phyloP scores from a whole-genome alignment of 2,113 vertebrate genomes.

The Burhinus oedicnemus region DNA sequence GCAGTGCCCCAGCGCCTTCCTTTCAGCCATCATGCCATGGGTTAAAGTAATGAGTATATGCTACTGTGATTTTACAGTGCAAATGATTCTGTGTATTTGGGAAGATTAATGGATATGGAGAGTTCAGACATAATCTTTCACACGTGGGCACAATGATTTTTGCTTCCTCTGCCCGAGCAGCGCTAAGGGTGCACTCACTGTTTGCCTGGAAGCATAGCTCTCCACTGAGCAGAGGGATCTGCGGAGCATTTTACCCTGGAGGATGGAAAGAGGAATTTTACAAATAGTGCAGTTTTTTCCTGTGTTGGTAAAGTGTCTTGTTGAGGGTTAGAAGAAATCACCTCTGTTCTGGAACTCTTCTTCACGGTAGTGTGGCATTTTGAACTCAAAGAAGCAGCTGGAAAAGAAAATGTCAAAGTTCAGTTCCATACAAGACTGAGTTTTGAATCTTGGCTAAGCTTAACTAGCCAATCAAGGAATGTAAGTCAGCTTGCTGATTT shows the following conservation, averaged over 20 bases:
- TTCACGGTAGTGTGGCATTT: accelerated
- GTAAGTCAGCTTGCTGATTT: not conserved
- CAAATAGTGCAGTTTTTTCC: not conserved
- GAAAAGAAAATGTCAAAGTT: constrained; percentile 31
- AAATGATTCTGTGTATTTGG: not conserved
- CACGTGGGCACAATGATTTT: not conserved
- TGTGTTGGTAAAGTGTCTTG: not conserved
- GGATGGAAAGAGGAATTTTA: not conserved
- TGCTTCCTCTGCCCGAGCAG: not conserved
- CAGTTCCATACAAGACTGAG: not conserved
- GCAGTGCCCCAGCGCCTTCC: not conserved
- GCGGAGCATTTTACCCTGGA: not conserved
- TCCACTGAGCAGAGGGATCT: not conserved
- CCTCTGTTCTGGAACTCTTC: not conserved
- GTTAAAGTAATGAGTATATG: not conserved
- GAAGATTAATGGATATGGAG: not conserved
- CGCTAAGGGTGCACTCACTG: accelerated
- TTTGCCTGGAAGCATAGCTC: not conserved
- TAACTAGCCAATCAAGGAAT: not conserved
- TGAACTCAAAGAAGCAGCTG: constrained; percentile 1
- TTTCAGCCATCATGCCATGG: accelerated
- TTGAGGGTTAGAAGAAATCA: not conserved
- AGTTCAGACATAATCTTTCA: not conserved
- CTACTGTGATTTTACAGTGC: not conserved
- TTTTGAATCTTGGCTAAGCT: constrained; percentile 19